Conservation (phyloP, 2,888 invertebrate genomes). For the Ptilodon capucinus region DNA sequence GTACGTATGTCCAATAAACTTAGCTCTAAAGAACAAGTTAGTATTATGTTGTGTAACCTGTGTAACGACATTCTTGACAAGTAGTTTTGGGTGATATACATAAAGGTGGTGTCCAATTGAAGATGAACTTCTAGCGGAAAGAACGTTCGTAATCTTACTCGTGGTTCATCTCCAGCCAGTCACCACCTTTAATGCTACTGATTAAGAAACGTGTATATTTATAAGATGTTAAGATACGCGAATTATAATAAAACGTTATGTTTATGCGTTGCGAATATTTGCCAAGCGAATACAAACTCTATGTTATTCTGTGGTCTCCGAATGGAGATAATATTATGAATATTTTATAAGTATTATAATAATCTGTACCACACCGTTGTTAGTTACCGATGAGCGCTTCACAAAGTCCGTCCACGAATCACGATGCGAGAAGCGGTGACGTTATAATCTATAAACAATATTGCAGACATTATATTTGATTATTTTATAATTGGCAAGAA, state of each 20-base stretch:
- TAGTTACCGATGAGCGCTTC: slow-evolving; percentile 7
- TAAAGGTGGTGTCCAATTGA: too few relatives aligned
- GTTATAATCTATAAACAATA: background rate
- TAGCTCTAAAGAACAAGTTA: slow-evolving; percentile 5
- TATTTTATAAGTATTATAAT: slow-evolving; percentile 11
- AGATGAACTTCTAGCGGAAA: too few relatives aligned
- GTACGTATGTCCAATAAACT: background rate
- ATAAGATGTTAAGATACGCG: slow-evolving; percentile 30
- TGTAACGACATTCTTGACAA: slow-evolving; percentile 22
- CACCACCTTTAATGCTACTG: too few relatives aligned
- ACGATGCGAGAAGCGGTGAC: slow-evolving; percentile 7
- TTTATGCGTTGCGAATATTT: slow-evolving; percentile 34
- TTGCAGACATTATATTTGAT: too few relatives aligned
- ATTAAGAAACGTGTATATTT: slow-evolving; percentile 18
- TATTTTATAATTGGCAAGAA: too few relatives aligned
- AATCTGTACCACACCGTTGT: background rate
- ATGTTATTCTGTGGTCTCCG: background rate
- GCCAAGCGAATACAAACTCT: slow-evolving; percentile 35
- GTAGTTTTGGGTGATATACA: too few relatives aligned
- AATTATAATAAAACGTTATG: slow-evolving; percentile 21
- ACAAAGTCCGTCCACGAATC: slow-evolving; percentile 9
- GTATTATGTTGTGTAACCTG: slow-evolving; percentile 22
- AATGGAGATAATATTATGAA: slow-evolving; percentile 9
- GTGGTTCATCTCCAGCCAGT: too few relatives aligned
- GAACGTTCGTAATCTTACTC: too few relatives aligned